Conservation (phyloP, 2,797 vertebrate genomes). For the Cirrhinus mrigala region DNA sequence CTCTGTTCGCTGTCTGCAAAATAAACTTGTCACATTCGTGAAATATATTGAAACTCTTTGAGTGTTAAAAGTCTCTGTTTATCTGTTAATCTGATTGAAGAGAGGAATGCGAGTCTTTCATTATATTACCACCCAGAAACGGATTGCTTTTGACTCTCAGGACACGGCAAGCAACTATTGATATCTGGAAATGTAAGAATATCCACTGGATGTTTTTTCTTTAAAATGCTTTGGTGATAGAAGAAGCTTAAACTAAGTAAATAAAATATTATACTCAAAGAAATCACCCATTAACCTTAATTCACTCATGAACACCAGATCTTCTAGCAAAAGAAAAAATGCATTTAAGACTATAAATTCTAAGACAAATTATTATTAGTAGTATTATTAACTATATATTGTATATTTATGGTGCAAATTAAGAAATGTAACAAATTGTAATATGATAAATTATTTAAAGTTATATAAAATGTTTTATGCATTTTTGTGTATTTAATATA, state of each 20-base stretch:
- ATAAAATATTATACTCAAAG: neutral
- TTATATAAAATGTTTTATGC: no score
- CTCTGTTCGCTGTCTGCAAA: constrained; percentile 6
- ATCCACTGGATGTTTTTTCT: neutral
- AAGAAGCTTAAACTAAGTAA: neutral
- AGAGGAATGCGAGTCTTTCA: constrained; percentile 16
- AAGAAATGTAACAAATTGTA: no score
- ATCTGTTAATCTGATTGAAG: constrained; percentile 27
- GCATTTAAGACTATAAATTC: no score
- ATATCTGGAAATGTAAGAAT: neutral
- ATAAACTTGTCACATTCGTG: constrained; percentile 23
- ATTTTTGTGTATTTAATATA: no score
- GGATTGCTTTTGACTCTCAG: neutral
- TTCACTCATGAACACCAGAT: neutral
- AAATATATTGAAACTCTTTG: constrained; percentile 30
- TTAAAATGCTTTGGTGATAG: neutral
- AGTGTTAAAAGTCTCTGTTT: constrained; percentile 39
- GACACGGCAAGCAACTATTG: neutral
- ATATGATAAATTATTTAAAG: no score
- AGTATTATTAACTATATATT: no score
- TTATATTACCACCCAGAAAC: neutral
- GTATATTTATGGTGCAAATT: no score
- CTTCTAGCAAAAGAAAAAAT: neutral
- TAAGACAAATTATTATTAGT: no score
- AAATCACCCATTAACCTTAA: neutral